A percentile compares a stretch with the other conserved stretches of the same genome.
Evolutionary conservation across 2,888 invertebrate species (phyloP).

Genomic region (Torymus tubicola): DNA sequence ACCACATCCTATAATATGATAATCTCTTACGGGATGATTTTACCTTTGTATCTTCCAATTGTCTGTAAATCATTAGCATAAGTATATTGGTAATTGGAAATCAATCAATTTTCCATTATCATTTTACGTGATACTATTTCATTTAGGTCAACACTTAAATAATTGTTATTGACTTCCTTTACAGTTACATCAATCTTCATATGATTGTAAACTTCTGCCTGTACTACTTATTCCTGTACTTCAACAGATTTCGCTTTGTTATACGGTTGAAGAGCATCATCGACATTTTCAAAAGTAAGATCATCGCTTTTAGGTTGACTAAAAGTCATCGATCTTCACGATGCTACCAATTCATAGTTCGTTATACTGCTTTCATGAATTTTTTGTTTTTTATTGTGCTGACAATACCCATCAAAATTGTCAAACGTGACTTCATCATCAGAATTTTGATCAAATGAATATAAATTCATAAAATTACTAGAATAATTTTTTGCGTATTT

Average conservation of each 20-base stretch:
- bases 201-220: background rate
- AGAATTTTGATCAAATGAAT: too few species aligned
- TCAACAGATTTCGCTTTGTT: background rate
- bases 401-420: too few species aligned
- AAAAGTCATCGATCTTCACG: too few species aligned
- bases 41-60: background rate
- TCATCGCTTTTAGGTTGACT: too few species aligned
- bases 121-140: background rate
- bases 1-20: too few species aligned
- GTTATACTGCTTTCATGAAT: too few species aligned
- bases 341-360: too few species aligned
- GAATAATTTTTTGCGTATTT: too few species aligned
- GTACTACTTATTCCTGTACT: background rate
- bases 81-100: background rate
- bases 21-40: background rate
- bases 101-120: background rate
- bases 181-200: background rate
- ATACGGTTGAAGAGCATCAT: background rate
- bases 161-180: background rate
- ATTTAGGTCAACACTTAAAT: background rate
- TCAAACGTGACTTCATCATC: too few species aligned
- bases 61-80: background rate
- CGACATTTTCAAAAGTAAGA: background rate
- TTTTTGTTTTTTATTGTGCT: too few species aligned
- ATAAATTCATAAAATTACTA: too few species aligned